Evolutionary conservation across 2,797 vertebrate genomes (phyloP).

Genomic region (Orestias chungarensis): DNA sequence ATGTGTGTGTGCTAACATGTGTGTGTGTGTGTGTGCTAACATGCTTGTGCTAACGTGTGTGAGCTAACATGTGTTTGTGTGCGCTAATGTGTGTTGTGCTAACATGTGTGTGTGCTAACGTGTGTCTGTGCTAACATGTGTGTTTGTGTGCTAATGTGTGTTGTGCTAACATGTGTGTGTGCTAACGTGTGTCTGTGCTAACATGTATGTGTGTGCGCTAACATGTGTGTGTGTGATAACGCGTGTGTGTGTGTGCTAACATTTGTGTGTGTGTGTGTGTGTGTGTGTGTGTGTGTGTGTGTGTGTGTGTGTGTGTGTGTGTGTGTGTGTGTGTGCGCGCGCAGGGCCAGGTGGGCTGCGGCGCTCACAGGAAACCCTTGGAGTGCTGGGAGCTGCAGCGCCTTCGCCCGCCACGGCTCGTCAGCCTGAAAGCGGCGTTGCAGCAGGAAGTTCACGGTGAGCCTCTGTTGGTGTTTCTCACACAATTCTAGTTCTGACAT

Average conservation of each 20-base stretch:
- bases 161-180: too few relatives aligned
- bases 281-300: conserved; percentile 18
- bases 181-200: conserved; percentile 23
- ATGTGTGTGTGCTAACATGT: conserved; percentile 30
- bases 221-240: conserved; percentile 35
- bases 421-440: conserved; percentile 63
- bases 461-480: too few relatives aligned
- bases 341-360: conserved; percentile 59
- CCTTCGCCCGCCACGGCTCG: conserved; percentile 65
- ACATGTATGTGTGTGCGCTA: conserved; percentile 18
- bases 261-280: conserved; percentile 20
- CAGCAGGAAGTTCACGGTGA: conserved; percentile 79
- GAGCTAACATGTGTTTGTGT: conserved; percentile 38
- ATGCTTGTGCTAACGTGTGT: conserved; percentile 14
- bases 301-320: conserved; percentile 16
- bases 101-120: conserved; percentile 29
- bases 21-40: conserved; percentile 20
- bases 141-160: conserved; percentile 28
- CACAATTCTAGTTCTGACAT: too few relatives aligned
- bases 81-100: conserved; percentile 11
- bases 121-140: conserved; percentile 15
- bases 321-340: conserved; percentile 36
- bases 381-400: conserved; percentile 71
- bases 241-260: conserved; percentile 13
- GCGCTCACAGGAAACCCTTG: conserved; percentile 71